Base-by-base conservation (phyloP, 2,888 invertebrate genomes). In the Zaprionus lineosus region DNA sequence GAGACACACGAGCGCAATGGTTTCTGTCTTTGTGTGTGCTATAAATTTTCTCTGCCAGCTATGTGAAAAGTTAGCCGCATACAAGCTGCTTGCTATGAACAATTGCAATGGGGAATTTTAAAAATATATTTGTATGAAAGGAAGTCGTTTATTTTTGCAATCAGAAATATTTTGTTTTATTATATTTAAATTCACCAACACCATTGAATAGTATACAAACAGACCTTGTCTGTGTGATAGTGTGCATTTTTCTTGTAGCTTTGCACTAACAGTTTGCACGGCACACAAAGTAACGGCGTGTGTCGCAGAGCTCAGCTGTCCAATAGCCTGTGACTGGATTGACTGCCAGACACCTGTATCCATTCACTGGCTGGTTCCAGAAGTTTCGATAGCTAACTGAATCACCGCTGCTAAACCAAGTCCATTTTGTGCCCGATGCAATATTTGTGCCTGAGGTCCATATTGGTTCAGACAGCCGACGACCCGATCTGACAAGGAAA, bases 361-460 rank as follows among this genome's bases (percentile, higher is more conserved):
- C 0, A 11, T 1, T 8, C 4, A 1, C 1, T 0, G 51, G 33
- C 8, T 16, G 6, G 5, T 34, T 4, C 1, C 12, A 7, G 15
- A 29, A 29, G 1, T 8, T n/a, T 6, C 9, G n/a, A 14, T 46
- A 50, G 1, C 0, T 11, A 0, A 65, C 1, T 2, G 8, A 0
- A 0, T 5, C 3, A 0, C 65, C 65, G 2, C n/a, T 37, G 11
- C 12, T 16, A 4, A 14, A 60, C 65, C 65, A 66, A 1, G 3
- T 29, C 55, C 61, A 65, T 12, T 9, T 1, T 3, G 4, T 14
- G 8, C 5, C 5, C 2, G 5, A 8, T 0, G 53, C 65, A 5
- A 55, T 18, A 43, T 55, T 66, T 0, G 66, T 43, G 21, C 66
- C 65, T 2, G 55, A 34, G 0, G 41, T 55, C 65, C 65, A 65